Evolutionary conservation across 2,113 vertebrate species (phyloP).

Genomic region (Scolopax mira): DNA sequence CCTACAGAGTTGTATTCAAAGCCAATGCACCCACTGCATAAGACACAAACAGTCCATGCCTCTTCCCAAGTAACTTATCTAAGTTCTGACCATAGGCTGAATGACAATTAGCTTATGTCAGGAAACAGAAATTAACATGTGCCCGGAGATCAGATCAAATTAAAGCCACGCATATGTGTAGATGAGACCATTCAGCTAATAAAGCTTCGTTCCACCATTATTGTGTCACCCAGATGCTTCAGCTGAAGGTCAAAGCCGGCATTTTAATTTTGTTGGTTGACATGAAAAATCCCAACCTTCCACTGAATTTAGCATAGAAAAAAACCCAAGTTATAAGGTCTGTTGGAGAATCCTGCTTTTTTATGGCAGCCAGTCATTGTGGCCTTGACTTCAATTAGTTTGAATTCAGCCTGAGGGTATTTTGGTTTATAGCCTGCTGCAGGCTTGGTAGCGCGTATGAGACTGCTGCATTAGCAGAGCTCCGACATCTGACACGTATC

Average conservation of each 20-base stretch:
- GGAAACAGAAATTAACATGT: not conserved
- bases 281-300: not conserved
- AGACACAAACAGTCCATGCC: not conserved
- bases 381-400: not conserved
- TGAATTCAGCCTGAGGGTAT: not conserved
- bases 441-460: not conserved
- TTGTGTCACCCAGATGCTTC: not conserved
- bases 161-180: not conserved
- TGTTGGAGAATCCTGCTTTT: not conserved
- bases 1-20: not conserved
- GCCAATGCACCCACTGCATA: not conserved
- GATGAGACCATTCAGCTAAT: not conserved
- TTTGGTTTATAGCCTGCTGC: not conserved
- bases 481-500: not conserved
- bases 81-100: not conserved
- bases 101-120: not conserved
- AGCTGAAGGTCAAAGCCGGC: not conserved
- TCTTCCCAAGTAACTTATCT: not conserved
- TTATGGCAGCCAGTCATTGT: not conserved
- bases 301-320: not conserved
- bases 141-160: not conserved
- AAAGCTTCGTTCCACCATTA: not conserved
- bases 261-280: not conserved
- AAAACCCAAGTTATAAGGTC: not conserved
- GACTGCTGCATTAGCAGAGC: constrained; percentile 25